Percentiles rank a stretch among this genome's conserved stretches.
Conservation (phyloP, 2,113 vertebrate genomes). For the Neomonachus schauinslandi region DNA sequence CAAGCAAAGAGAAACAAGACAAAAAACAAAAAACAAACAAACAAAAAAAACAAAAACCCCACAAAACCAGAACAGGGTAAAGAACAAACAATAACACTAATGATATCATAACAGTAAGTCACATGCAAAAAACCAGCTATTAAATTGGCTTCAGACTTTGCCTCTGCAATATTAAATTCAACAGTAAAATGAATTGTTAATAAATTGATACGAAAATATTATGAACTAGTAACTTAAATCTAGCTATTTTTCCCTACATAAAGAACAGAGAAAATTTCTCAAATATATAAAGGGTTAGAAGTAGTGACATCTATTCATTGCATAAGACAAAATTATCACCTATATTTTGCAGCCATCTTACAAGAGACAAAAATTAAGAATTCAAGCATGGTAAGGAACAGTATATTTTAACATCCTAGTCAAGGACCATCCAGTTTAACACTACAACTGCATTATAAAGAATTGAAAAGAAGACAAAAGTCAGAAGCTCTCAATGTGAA, state of each 20-base stretch:
- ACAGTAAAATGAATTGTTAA: not conserved
- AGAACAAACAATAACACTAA: not conserved
- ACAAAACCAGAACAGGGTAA: not conserved
- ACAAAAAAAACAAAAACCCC: not conserved
- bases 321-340: not conserved
- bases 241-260: not conserved
- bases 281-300: not conserved
- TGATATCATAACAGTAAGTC: not conserved
- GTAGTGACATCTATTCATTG: not conserved
- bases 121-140: not conserved
- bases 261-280: not conserved
- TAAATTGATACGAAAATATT: not conserved
- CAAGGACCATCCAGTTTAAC: not conserved
- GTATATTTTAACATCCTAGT: not conserved
- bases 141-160: not conserved
- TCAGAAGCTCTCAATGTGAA: not conserved
- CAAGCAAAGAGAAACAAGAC: not conserved
- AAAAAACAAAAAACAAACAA: not conserved
- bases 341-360: not conserved
- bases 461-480: not conserved
- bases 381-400: not conserved
- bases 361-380: not conserved
- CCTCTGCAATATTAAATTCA: not conserved
- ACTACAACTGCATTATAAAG: not conserved
- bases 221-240: not conserved